Base-by-base conservation (phyloP, 2,888 invertebrate species). In the Scaptomyza caliginosa region DNA sequence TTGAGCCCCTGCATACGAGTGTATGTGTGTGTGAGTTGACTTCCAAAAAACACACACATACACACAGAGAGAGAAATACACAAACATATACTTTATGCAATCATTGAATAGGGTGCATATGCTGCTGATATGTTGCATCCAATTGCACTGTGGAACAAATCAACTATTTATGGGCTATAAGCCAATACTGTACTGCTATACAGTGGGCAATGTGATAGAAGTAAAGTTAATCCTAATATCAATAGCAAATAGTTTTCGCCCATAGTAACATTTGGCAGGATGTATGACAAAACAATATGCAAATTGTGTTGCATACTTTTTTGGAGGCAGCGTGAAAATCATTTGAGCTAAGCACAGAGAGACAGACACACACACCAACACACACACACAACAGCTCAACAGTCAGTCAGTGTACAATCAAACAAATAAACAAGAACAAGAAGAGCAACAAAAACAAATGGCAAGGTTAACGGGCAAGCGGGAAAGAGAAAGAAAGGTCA, bases 231-330 rank as follows among this genome's bases (percentile, higher is more conserved):
- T n/a, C n/a, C n/a, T n/a, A n/a, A n/a, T n/a, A n/a, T n/a, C n/a
- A n/a, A 17, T 28, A 11, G 0, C 8, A 2, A 10, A 32, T n/a
- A 7, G 4, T 3, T n/a, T n/a, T n/a, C n/a, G 17, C 21, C 21
- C 46, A 46, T 4, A 8, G 46, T 46, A 13, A 5, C n/a, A 5
- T 4, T 10, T n/a, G 19, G 11, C 38, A 13, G 54, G 48, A 48
- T n/a, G 30, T 46, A 57, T 54, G 68, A 66, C 74, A 77, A 82
- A 83, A 80, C 75, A 86, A 79, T 78, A 88, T 87, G 79, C 77
- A 82, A 85, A 87, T 86, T 87, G 71, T 60, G 81, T 77, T 87
- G 86, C 88, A 86, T 85, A 78, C 88, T 43, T 79, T 79, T 81
- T 81, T 64, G 82, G 75, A 64, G 78, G 67, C 78, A 81, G 81